These are phyloP conservation scores for Ichneumoninae sp. DNA, from an alignment of 2,888 invertebrate genomes.

Conservation along the genomic window DNA sequence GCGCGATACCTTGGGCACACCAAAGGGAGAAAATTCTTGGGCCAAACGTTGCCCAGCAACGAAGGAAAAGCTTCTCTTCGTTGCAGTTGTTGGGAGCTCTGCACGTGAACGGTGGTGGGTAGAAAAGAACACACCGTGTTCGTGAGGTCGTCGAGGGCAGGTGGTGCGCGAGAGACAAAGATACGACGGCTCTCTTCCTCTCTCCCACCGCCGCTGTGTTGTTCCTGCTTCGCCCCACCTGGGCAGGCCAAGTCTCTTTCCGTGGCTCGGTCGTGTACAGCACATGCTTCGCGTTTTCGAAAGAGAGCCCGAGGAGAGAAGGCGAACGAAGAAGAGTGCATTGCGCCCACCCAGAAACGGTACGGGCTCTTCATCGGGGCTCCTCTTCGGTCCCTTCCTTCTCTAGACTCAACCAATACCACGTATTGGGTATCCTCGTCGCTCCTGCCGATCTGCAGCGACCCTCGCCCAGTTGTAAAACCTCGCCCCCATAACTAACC, in stretches of 20 bases:
- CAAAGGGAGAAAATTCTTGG: not conserved
- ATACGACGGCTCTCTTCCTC: constrained; percentile 25
- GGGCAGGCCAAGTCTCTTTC: constrained; percentile 31
- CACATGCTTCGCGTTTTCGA: constrained; percentile 53
- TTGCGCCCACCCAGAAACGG: constrained; percentile 58
- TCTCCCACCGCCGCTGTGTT: constrained; percentile 20
- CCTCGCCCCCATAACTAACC: constrained; percentile 45
- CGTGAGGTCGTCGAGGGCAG: constrained; percentile 63
- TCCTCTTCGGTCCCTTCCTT: constrained; percentile 4
- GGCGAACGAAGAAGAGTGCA: constrained; percentile 49
- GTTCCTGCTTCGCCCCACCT: constrained; percentile 52
- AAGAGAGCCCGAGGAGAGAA: constrained; percentile 34
- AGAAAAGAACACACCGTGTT: constrained; percentile 26
- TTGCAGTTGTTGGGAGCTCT: not conserved
- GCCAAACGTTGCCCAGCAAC: constrained; percentile 8
- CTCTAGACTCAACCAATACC: constrained; percentile 8
- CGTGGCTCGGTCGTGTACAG: constrained; percentile 13
- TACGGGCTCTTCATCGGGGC: constrained; percentile 51
- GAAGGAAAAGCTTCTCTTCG: constrained; percentile 10
- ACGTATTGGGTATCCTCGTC: constrained; percentile 4
- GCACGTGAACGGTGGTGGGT: constrained; percentile 14
- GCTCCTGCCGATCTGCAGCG: constrained; percentile 18
- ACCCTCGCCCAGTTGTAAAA: constrained; percentile 19
- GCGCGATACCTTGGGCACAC: not conserved
- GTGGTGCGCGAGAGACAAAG: constrained; percentile 51